These are phyloP conservation scores for Machimus rusticus DNA, from an alignment of 2,888 invertebrate species.

Conservation along the genomic window DNA sequence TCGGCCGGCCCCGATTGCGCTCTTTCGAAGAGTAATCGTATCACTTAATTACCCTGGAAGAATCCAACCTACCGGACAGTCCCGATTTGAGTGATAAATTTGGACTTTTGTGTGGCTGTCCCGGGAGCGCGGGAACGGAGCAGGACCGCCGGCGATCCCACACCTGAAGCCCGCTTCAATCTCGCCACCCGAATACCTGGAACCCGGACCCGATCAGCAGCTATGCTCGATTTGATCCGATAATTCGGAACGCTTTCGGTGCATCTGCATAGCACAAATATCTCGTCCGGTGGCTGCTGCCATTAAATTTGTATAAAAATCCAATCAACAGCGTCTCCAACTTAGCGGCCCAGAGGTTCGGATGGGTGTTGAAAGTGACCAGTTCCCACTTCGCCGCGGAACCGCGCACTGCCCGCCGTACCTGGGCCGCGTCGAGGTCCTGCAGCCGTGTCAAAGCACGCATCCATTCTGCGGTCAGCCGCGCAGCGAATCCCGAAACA, in stretches of 20 bases:
- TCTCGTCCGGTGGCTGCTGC: conserved; percentile 31
- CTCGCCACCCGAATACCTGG: conserved; percentile 18
- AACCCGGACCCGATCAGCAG: not conserved
- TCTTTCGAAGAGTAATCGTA: conserved; percentile 35
- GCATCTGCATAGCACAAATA: conserved; percentile 34
- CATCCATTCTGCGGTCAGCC: not conserved
- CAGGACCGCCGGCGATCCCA: conserved; percentile 12
- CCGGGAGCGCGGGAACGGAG: not conserved
- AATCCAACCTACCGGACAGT: conserved; percentile 36
- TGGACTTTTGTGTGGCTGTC: not conserved
- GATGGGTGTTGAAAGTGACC: conserved; percentile 35
- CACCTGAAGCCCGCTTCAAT: conserved; percentile 29
- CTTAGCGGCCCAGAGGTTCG: conserved; percentile 5
- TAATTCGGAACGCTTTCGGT: conserved; percentile 32
- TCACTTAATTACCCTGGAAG: conserved; percentile 40
- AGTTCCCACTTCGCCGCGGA: conserved; percentile 25
- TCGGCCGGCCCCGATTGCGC: not conserved
- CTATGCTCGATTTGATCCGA: conserved; percentile 28
- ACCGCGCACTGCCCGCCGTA: not conserved
- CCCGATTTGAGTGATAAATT: conserved; percentile 37
- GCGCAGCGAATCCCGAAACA: conserved; percentile 14
- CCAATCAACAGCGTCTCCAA: conserved; percentile 36
- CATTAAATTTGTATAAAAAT: conserved; percentile 43
- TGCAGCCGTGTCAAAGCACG: conserved; percentile 19
- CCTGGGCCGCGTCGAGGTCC: not conserved